Base-by-base conservation (phyloP, 2,888 invertebrate genomes). In the Apamea crenata region DNA sequence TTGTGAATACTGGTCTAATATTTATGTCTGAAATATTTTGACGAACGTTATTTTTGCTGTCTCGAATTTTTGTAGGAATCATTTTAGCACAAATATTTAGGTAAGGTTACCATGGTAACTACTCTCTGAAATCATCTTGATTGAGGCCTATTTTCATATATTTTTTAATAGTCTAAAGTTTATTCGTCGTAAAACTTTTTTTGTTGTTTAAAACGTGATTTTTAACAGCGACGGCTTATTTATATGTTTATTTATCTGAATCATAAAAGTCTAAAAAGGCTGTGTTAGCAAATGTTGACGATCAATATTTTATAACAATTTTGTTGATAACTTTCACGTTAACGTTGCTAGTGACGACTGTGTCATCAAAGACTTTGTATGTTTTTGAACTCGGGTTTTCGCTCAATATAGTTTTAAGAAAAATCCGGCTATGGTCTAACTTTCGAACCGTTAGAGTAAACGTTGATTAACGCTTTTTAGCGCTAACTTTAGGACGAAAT, bases 401-500 rank as follows among this genome's bases (percentile, higher is more conserved):
- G 95, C 95, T 95, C 95, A 95, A 95, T 91, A 81, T 94, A 94
- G 94, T 81, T 89, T 88, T 93, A 94, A 92, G 93, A 77, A 79
- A 67, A 80, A 79, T 83, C 83, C 84, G 87, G 80, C 75, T 80
- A 76, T 80, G 86, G 87, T 90, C 84, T 88, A 86, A 88, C 80
- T 80, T 77, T 84, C 70, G 53, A 80, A 82, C 69, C 61, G 77
- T 84, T 87, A 86, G 71, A 40, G 74, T 74, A 65, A 69, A 77
- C 73, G 36, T 66, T 87, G 59, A 56, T 66, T 50, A 70, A 78
- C 77, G 89, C 86, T 91, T 89, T 86, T 90, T 90, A 89, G 85
- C 83, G 86, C 80, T 87, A 87, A 80, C 67, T 87, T 83, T 90
- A 89, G 86, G 74, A 80, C 70, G 80, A 85, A 89, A 84, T 65